Conservation (phyloP, 2,113 vertebrate genomes). For the Acanthisitta chloris region DNA sequence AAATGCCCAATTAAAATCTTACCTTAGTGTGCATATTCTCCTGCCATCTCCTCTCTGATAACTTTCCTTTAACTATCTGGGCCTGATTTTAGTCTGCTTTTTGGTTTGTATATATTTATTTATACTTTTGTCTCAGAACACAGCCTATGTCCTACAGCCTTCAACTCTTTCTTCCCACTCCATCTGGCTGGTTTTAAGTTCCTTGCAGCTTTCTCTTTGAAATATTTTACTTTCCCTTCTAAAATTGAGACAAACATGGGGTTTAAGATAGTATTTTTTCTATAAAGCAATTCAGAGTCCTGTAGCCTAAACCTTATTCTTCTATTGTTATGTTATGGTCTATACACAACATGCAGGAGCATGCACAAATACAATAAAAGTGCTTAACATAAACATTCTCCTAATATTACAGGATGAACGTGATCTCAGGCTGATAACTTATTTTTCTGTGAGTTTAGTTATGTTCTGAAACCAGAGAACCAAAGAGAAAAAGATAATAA, state of each 20-base stretch:
- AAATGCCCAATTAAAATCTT: neutral
- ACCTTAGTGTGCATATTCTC: neutral
- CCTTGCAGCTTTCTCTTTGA: neutral
- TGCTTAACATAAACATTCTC: neutral
- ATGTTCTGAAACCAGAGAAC: neutral
- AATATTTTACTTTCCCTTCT: neutral
- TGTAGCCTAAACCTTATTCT: neutral
- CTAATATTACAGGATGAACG: neutral
- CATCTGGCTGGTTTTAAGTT: neutral
- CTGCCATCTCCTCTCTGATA: neutral
- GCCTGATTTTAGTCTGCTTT: neutral
- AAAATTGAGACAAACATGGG: neutral
- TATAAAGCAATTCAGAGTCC: neutral
- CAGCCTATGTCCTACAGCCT: neutral
- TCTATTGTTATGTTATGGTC: neutral
- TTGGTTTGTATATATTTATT: neutral
- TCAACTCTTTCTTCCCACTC: neutral
- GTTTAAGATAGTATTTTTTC: neutral
- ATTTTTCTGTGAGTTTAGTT: neutral
- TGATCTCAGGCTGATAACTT: neutral
- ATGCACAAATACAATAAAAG: neutral
- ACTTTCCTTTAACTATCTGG: neutral
- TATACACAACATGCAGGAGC: neutral
- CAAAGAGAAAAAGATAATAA: neutral
- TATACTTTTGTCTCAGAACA: neutral